Base-by-base conservation (phyloP, 2,797 vertebrate species). In the Lepilemur ruficaudatus region DNA sequence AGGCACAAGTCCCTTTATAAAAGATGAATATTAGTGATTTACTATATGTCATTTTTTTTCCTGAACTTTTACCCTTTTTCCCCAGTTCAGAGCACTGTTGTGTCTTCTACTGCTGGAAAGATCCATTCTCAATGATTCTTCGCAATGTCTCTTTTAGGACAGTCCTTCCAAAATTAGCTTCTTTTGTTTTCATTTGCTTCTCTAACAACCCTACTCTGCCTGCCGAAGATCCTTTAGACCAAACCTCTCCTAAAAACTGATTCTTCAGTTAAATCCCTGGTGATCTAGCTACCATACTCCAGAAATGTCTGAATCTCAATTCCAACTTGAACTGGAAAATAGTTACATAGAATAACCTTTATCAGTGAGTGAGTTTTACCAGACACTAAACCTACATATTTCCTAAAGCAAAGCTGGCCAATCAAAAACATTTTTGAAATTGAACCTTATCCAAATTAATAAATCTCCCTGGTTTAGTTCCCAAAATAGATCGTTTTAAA, bases 371-470 rank as follows among this genome's bases (percentile, higher is more conserved):
- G 46, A 80, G 38, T 41, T 91, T 86, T 35, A 85, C 5, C 48
- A 57, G 52, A 75, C 10, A 18, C 50, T 67, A 70, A 82, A 46
- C 1, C 0, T 63, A 38, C 7, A 38, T 8, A 65, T 43, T 50
- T 57, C 32, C 43, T 67, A n/a, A 75, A 55, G 73, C 22, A 81
- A 81, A 70, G 32, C 1, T 69, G 7, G 41, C 10, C 57, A 69
- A 50, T 80, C 28, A 65, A 67, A 72, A n/a, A 32, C 48, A 55
- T 38, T 94, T 85, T 89, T 61, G 76, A 50, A 91, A 57, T 41
- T 69, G 15, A 75, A 57, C 61, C 13, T 84, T 17, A 87, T 41
- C n/a, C 8, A 2, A 84, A 67, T 55, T 48, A 12, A 78, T 72
- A 75, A 12, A 52, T n/a, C 52, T 25, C 79, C 6, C 50, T 43